Percentiles rank a stretch among this genome's conserved stretches.
Conservation (phyloP, 2,888 invertebrate genomes). For the Myopa testacea region DNA sequence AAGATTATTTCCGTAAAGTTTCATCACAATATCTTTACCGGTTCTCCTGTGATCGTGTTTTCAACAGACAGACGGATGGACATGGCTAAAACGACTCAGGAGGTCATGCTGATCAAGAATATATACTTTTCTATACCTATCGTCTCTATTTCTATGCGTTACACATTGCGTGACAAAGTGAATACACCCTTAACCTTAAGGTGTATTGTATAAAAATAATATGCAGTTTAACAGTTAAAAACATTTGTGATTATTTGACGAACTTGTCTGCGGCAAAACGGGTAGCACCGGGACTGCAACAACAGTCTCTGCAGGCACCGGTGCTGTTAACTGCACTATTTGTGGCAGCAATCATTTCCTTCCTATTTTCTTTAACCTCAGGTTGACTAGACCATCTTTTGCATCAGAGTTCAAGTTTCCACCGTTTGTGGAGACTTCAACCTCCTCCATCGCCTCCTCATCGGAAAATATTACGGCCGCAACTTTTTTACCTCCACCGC, state of each 20-base stretch:
- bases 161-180: too few species aligned
- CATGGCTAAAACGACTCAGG: too few species aligned
- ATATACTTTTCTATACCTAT: too few species aligned
- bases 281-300: constrained; percentile 49
- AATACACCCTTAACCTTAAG: too few species aligned
- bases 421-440: constrained; percentile 62
- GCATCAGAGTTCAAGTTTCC: constrained; percentile 53
- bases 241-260: constrained; percentile 36
- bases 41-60: too few species aligned
- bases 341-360: constrained; percentile 44
- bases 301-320: constrained; percentile 42
- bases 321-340: constrained; percentile 40
- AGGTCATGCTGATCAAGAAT: too few species aligned
- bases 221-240: not conserved
- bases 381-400: constrained; percentile 54
- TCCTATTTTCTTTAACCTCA: constrained; percentile 58
- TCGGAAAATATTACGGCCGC: constrained; percentile 76
- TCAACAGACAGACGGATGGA: too few species aligned
- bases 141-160: too few species aligned
- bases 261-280: constrained; percentile 61
- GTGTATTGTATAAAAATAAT: constrained; percentile 80
- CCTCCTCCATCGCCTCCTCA: constrained; percentile 71
- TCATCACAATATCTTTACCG: too few species aligned
- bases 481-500: constrained; percentile 81
- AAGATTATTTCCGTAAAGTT: too few species aligned